These are phyloP conservation scores for Lepidocyrtoides sp. DNA, from an alignment of 2,888 invertebrate genomes.

Conservation along the genomic window DNA sequence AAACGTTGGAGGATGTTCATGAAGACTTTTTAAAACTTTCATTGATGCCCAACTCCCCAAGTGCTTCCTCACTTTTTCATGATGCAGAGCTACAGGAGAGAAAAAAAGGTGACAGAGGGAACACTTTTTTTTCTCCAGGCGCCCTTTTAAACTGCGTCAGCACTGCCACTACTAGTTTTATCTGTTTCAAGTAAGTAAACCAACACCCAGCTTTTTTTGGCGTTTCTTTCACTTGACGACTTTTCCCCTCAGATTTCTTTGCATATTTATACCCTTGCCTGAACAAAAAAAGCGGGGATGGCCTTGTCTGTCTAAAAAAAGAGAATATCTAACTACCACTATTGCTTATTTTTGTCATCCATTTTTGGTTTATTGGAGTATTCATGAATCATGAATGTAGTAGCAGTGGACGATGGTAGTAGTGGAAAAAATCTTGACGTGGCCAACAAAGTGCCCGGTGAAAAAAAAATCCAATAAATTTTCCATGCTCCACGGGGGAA, in stretches of 20 bases:
- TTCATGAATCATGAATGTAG: neutral
- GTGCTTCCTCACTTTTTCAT: neutral
- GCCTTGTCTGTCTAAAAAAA: conserved; percentile 1
- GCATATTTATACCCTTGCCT: neutral
- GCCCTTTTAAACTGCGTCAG: neutral
- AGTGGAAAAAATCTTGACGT: neutral
- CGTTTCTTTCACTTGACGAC: neutral
- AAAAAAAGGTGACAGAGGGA: conserved; percentile 7
- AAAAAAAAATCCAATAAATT: conserved; percentile 1
- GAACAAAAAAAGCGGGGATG: neutral
- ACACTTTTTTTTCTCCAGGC: neutral
- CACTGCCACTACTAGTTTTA: neutral
- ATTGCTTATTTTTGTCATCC: neutral
- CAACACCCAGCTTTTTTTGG: neutral
- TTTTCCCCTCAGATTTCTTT: neutral
- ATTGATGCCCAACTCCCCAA: conserved; percentile 32
- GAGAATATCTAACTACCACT: neutral
- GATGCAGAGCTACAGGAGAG: neutral
- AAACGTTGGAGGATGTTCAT: conserved; percentile 13
- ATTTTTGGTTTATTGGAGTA: neutral
- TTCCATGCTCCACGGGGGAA: neutral
- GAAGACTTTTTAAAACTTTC: conserved; percentile 70
- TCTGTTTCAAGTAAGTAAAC: neutral
- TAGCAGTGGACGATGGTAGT: neutral
- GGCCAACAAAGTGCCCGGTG: neutral